Conservation (phyloP, 1,140 invertebrate species). For the Neodiprion lecontei region DNA sequence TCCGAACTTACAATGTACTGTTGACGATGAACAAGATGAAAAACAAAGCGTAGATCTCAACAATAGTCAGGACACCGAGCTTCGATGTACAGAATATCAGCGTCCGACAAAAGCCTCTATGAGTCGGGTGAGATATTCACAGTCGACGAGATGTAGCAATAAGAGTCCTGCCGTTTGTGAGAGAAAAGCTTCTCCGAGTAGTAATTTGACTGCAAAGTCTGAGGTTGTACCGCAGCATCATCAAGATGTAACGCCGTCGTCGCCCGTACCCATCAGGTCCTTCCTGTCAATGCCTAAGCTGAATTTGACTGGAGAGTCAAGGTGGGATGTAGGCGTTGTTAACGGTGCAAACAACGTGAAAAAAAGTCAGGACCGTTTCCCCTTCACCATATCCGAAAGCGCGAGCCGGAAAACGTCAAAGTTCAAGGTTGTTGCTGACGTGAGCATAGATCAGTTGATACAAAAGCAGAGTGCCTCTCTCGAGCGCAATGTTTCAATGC, state of each 20-base stretch:
- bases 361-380: conserved; percentile 43
- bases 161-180: too few species aligned
- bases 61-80: background rate
- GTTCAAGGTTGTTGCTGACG: conserved; percentile 4
- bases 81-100: background rate
- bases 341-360: conserved; percentile 19
- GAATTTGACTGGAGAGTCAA: background rate
- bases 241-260: background rate
- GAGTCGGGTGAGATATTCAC: background rate
- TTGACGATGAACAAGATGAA: background rate
- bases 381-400: conserved; percentile 45
- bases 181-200: background rate
- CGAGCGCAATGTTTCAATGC: background rate
- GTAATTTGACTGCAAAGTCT: background rate
- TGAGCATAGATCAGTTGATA: background rate
- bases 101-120: too few species aligned
- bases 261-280: background rate
- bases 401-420: conserved; percentile 20
- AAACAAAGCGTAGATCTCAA: background rate
- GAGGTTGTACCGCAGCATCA: background rate
- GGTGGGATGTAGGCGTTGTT: background rate
- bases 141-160: background rate
- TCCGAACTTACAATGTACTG: background rate
- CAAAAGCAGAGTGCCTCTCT: background rate
- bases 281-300: background rate